Evolutionary conservation across 1,140 invertebrate species (phyloP), one percentile per base, ranked within the genome.

Genomic region (Zaprionus ornatus): DNA sequence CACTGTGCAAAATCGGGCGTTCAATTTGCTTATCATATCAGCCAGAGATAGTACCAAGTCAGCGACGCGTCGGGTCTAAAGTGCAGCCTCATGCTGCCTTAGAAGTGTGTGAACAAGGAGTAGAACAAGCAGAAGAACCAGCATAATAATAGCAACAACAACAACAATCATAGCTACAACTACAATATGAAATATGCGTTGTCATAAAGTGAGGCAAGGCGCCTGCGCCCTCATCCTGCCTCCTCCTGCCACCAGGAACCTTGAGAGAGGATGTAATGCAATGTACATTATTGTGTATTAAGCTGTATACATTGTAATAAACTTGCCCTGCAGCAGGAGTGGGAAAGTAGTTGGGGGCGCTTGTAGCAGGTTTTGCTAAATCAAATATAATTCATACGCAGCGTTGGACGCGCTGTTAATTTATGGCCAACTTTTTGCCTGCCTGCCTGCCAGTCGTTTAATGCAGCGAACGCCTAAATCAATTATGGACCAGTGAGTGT

Each of bases 391-490:
- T 67, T 79, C 77, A 80, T 80, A 77, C 66, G 63, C 61, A 15
- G 52, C 48, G 55, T 50, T 50, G 52, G 79, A 45, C 45, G 61
- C 55, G 25, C 45, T 48, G 61, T 65, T 35, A 70, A 78, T 78
- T 78, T 74, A 66, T 77, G 66, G 37, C 45, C 42, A 68, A 74
- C 19, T 78, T 67, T 71, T 17, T 71, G 68, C 15, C 40, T 45
- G 55, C 17, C n/a, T 9, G 62, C 19, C 23, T 32, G 27, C 40
- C 40, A 45, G 57, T 65, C 61, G 68, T 76, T 77, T 87, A 87
- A 88, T 87, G 84, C 80, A 88, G 65, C 78, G 79, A 87, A 87
- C 64, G 84, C 77, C 77, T 88, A 81, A 88, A 87, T 84, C 84
- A 87, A 87, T 87, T 88, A 88, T 74, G 80, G 48, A 17, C 12